Base-by-base conservation (phyloP, 2,888 invertebrate species). In the Andrena praecox region DNA sequence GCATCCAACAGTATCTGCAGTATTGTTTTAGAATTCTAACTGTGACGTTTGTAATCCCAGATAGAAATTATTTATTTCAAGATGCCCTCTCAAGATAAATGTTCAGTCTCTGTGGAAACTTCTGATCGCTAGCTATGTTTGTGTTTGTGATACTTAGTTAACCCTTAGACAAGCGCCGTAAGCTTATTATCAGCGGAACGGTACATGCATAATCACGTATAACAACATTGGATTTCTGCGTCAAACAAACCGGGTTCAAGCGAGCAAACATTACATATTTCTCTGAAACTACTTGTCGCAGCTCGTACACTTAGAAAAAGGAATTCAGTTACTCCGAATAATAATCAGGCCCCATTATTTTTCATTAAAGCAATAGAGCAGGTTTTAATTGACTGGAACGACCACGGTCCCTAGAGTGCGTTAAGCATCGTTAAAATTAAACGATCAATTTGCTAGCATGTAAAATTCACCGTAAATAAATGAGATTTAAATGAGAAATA, bases 161-260 rank as follows among this genome's bases (percentile, higher is more conserved):
- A 77, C 79, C 77, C 60, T 77, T 70, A 62, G 66, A 80, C 77
- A 80, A 77, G 42, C 77, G 60, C 33, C 77, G 27, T 70, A 77
- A 80, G 79, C 79, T 77, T 80, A 80, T 77, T 80, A 77, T 70
- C 64, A 66, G 79, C 48, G 52, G 27, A 66, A 69, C 77, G 76
- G 48, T 69, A 77, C 67, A 35, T 59, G 33, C 60, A 27, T 80
- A 80, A 80, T 80, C 79, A 60, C 60, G 31, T 70, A 48, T 42
- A 42, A 52, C 77, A 80, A 80, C 50, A 70, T 10, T 7, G 29
- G 64, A 77, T 70, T 80, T 60, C 70, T 77, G 60, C 77, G 8
- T 10, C 27, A 29, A 52, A 35, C 52, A 59, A 42, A 50, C n/a
- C 63, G 7, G n/a, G 2, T 24, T 27, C 10, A 27, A 27, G 29